phyloP scores from a whole-genome alignment of 2,888 invertebrate species.

The Mesorhabditis spiculigera region DNA sequence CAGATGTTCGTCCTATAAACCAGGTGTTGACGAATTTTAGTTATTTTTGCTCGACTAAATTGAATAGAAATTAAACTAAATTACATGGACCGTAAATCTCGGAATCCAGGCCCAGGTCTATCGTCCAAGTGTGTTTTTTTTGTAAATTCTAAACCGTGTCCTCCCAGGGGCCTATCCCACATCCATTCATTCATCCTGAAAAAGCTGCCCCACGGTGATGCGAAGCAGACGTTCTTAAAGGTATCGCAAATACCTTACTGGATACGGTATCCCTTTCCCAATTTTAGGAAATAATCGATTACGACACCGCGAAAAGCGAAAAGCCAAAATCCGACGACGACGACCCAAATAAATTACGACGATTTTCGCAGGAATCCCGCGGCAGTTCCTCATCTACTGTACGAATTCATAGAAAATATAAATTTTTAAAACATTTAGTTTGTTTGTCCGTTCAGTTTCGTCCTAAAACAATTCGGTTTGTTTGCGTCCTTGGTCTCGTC shows the following conservation, averaged over 20 bases:
- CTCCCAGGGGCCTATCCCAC: slow-evolving; percentile 26
- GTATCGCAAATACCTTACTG: slow-evolving; percentile 6
- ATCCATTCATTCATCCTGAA: slow-evolving; percentile 51
- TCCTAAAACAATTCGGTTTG: background rate
- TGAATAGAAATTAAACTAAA: too few species aligned
- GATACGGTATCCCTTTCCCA: background rate
- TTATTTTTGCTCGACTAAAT: too few species aligned
- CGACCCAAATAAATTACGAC: background rate
- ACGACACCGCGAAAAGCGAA: slow-evolving; percentile 27
- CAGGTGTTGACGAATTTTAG: too few species aligned
- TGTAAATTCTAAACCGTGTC: too few species aligned
- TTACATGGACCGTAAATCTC: too few species aligned
- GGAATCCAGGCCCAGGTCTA: too few species aligned
- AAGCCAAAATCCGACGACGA: background rate
- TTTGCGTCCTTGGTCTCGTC: background rate
- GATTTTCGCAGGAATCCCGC: background rate
- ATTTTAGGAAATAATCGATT: slow-evolving; percentile 40
- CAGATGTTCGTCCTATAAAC: too few species aligned
- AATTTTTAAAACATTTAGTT: too few species aligned
- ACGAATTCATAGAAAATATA: background rate
- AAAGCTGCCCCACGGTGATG: slow-evolving; percentile 45
- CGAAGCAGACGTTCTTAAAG: slow-evolving; percentile 46
- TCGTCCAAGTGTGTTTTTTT: too few species aligned
- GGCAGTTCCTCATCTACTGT: background rate
- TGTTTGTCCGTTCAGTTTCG: background rate